phyloP scores from a whole-genome alignment of 2,113 vertebrate species.

The Hypanus sabinus region DNA sequence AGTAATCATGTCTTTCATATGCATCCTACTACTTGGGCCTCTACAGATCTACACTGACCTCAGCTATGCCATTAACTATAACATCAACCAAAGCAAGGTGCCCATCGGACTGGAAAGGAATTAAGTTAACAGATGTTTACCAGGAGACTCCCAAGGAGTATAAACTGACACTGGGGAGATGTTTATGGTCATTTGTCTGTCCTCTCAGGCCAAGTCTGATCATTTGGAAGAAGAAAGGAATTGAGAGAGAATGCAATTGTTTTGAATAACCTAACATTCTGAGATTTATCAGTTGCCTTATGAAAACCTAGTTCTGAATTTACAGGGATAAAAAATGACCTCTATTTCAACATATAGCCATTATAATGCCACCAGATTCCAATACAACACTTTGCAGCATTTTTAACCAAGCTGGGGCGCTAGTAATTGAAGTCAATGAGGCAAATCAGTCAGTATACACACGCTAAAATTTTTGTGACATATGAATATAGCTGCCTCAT shows the following conservation, averaged over 20 bases:
- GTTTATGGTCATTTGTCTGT: background rate
- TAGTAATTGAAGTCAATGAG: constrained; percentile 57
- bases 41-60: background rate
- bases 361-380: constrained; percentile 50
- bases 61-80: background rate
- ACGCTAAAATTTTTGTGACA: constrained; percentile 46
- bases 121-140: background rate
- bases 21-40: background rate
- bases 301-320: constrained; percentile 10
- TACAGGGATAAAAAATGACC: background rate
- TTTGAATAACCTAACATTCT: background rate
- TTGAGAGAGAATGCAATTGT: background rate
- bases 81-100: constrained; percentile 20
- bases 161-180: background rate
- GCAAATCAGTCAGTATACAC: constrained; percentile 55
- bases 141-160: background rate
- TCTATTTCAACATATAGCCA: constrained; percentile 53
- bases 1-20: background rate
- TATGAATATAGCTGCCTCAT: constrained; percentile 43
- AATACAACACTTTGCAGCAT: background rate
- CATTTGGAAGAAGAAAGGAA: background rate
- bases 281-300: background rate
- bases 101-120: background rate
- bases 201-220: constrained; percentile 20
- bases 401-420: constrained; percentile 50